A percentile compares a stretch with the other conserved stretches of the same genome.
Conservation (phyloP, 2,797 vertebrate species). For the Cirrhinus mrigala region DNA sequence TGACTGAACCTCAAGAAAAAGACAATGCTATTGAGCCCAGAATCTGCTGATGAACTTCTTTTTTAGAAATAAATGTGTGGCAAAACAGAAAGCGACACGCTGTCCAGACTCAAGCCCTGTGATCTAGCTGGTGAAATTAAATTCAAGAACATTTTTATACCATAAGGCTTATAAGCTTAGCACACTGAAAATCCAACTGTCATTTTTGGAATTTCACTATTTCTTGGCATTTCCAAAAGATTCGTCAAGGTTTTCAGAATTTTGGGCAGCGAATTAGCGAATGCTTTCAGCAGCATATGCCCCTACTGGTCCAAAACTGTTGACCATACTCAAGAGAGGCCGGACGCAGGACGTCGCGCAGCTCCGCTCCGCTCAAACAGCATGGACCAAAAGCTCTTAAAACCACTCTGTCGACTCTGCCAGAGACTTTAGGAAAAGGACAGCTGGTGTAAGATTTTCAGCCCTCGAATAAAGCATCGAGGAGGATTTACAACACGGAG, state of each 20-base stretch:
- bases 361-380: conserved; percentile 4
- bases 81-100: neutral
- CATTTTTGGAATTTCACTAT: conserved; percentile 4
- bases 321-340: conserved; percentile 39
- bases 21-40: neutral
- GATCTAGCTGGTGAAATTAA: conserved; percentile 12
- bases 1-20: neutral
- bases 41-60: neutral
- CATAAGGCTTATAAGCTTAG: conserved; percentile 41
- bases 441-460: conserved; percentile 54
- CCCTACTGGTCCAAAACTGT: conserved; percentile 32
- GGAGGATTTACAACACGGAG: conserved; percentile 36
- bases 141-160: conserved; percentile 10
- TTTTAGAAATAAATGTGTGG: neutral
- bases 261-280: conserved; percentile 13
- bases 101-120: neutral
- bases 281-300: conserved; percentile 42
- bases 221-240: conserved; percentile 16
- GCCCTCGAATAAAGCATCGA: conserved; percentile 27
- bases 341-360: neutral
- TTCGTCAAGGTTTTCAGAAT: conserved; percentile 30
- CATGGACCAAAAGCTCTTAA: conserved; percentile 37
- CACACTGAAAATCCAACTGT: conserved; percentile 28
- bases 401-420: conserved; percentile 26
- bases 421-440: conserved; percentile 34